A percentile compares a stretch with the other conserved stretches of the same genome.
phyloP scores from a whole-genome alignment of 2,888 invertebrate species.

The Neoaliturus tenellus region DNA sequence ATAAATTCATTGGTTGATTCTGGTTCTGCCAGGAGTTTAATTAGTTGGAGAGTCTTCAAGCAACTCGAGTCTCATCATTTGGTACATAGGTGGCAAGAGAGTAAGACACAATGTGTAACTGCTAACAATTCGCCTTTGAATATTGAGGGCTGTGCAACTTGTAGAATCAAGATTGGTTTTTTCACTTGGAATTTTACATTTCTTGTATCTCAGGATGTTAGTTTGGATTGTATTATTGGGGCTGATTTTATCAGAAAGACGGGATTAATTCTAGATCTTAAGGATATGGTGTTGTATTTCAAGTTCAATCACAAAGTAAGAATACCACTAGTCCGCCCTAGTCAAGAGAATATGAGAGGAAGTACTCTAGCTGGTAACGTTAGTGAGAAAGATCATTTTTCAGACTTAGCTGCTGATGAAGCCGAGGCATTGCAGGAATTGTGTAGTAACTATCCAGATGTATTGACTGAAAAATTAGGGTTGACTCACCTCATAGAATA shows the following conservation, averaged over 20 bases:
- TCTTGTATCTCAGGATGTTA: background rate
- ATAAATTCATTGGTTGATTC: background rate
- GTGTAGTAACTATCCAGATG: background rate
- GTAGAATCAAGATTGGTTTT: background rate
- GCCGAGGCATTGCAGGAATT: background rate
- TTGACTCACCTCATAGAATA: constrained; percentile 3
- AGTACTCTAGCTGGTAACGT: background rate
- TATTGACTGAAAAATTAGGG: background rate
- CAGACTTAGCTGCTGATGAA: background rate
- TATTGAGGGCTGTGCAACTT: background rate
- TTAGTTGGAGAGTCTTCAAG: background rate
- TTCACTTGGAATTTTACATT: background rate
- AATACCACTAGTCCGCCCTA: background rate
- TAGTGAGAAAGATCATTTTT: background rate
- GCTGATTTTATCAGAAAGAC: background rate
- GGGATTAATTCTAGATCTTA: background rate
- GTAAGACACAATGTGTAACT: background rate
- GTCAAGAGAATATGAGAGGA: background rate
- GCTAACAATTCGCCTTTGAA: background rate
- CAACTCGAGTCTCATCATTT: background rate
- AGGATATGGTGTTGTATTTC: background rate
- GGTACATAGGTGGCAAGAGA: background rate
- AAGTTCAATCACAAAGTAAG: background rate
- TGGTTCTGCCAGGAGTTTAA: background rate
- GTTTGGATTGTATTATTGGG: background rate